These are phyloP conservation scores for Nothoprocta pentlandii DNA, from an alignment of 2,113 vertebrate species.

Conservation along the genomic window DNA sequence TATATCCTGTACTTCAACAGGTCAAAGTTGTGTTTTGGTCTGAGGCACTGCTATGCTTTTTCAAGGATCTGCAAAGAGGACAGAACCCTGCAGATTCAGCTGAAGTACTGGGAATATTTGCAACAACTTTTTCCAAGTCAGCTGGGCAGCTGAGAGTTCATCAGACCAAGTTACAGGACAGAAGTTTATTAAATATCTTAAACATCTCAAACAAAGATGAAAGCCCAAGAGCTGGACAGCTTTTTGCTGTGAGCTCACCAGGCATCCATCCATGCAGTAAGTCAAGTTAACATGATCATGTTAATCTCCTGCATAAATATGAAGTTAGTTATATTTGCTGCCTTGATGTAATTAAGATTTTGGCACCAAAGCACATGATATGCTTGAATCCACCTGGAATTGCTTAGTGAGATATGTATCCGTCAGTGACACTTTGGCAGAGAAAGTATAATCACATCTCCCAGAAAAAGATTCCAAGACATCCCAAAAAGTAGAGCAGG, in stretches of 20 bases:
- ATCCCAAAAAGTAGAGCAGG: not conserved
- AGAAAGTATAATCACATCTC: not conserved
- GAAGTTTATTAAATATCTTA: not conserved
- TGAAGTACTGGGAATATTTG: not conserved
- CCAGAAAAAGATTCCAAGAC: not conserved
- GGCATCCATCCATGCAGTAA: not conserved
- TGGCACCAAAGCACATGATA: not conserved
- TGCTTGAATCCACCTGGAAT: not conserved
- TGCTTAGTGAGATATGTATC: not conserved
- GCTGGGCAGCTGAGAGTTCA: not conserved
- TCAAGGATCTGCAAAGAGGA: too few relatives aligned
- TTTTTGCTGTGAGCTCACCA: not conserved
- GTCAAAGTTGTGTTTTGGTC: not conserved
- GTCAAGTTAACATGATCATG: not conserved
- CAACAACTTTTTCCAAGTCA: not conserved
- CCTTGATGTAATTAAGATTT: not conserved
- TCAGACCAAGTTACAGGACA: not conserved
- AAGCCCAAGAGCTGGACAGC: not conserved
- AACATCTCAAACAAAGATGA: not conserved
- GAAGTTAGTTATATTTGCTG: not conserved
- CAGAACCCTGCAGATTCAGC: not conserved
- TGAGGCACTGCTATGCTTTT: not conserved
- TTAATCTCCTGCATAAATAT: not conserved
- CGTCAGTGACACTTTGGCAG: not conserved
- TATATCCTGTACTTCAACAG: not conserved